Evolutionary conservation across 2,888 invertebrate genomes (phyloP).

Genomic region (Pilophorus perplexus): DNA sequence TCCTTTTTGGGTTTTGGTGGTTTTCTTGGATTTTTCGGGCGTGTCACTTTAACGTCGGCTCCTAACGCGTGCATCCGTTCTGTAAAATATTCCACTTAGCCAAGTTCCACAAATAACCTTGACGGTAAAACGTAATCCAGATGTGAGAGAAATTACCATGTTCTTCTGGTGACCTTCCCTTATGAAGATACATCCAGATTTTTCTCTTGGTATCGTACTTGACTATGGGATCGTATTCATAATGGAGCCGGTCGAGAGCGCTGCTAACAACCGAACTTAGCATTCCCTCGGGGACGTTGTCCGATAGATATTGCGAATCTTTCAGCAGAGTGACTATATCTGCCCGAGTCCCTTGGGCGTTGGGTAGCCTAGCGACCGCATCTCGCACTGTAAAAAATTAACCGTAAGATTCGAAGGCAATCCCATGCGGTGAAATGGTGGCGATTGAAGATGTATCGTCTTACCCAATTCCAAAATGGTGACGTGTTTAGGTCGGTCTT

Average conservation of each 20-base stretch:
- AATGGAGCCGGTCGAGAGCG: constrained; percentile 84
- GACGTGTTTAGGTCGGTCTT: constrained; percentile 84
- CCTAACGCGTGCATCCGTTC: constrained; percentile 60
- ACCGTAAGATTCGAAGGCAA: neutral
- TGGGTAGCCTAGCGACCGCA: constrained; percentile 88
- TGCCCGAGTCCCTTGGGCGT: constrained; percentile 88
- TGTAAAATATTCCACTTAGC: too few relatives aligned
- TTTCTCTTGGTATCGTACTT: constrained; percentile 88
- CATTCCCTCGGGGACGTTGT: constrained; percentile 58
- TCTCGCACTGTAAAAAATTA: constrained; percentile 76
- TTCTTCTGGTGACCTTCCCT: constrained; percentile 64
- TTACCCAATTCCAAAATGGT: constrained; percentile 76
- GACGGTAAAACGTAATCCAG: too few relatives aligned
- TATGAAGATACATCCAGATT: constrained; percentile 93
- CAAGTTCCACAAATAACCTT: too few relatives aligned
- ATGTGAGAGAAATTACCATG: constrained; percentile 61
- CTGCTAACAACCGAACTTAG: constrained; percentile 83
- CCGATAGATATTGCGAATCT: constrained; percentile 57
- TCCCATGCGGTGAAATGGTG: too few relatives aligned
- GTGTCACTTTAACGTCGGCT: constrained; percentile 39
- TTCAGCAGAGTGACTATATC: constrained; percentile 86
- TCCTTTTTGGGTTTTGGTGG: constrained; percentile 56
- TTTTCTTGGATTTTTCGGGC: constrained; percentile 57
- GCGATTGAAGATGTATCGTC: too few relatives aligned
- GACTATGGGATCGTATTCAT: constrained; percentile 88